Conservation (phyloP, 2,113 vertebrate species). For the Siniperca chuatsi region DNA sequence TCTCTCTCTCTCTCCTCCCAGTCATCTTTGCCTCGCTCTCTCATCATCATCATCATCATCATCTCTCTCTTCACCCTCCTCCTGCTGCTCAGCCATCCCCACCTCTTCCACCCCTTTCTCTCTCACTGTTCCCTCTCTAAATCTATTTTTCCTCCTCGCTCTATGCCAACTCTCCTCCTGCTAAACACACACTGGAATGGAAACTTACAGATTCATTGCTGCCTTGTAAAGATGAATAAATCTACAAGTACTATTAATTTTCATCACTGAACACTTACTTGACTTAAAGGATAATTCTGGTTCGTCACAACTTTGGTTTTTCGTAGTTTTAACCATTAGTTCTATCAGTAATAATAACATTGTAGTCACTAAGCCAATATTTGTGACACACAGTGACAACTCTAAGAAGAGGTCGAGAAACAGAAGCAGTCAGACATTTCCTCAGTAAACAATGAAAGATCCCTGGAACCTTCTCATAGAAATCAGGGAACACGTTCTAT, state of each 20-base stretch:
- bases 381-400: too few species aligned
- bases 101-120: background rate
- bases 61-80: constrained; percentile 6
- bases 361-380: too few species aligned
- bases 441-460: too few species aligned
- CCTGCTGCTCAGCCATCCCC: background rate
- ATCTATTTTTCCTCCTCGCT: constrained; percentile 11
- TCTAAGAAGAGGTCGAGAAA: too few species aligned
- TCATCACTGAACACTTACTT: background rate
- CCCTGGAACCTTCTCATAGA: too few species aligned
- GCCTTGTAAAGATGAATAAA: background rate
- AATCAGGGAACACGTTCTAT: too few species aligned
- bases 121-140: background rate
- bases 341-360: too few species aligned
- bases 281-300: too few species aligned
- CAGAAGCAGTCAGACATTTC: too few species aligned
- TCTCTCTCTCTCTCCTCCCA: background rate
- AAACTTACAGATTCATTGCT: constrained; percentile 18
- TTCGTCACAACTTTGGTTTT: too few species aligned
- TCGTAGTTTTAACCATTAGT: too few species aligned
- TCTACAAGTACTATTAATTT: background rate
- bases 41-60: background rate
- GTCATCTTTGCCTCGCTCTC: background rate
- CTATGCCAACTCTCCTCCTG: background rate
- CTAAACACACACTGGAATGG: background rate